Percentiles rank a stretch among this genome's conserved stretches.
These are phyloP conservation scores for Fopius arisanus DNA, from an alignment of 1,140 invertebrate species.

Conservation along the genomic window DNA sequence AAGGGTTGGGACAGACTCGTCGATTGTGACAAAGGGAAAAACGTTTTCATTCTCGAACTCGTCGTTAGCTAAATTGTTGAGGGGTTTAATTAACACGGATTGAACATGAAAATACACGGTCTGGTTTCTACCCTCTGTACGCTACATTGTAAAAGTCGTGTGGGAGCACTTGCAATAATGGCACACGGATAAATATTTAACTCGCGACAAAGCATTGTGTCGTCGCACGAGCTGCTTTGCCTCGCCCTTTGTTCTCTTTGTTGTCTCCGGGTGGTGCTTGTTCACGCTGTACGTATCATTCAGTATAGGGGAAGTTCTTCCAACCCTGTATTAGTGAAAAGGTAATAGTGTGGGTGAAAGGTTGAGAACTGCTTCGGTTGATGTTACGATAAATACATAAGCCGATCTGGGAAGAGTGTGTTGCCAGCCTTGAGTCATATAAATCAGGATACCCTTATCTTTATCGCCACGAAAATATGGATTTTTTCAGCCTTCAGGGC, in stretches of 20 bases:
- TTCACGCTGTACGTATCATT: slow-evolving; percentile 26
- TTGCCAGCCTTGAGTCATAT: neutral
- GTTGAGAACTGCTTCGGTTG: neutral
- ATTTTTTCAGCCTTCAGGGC: no score
- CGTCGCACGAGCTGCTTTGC: neutral
- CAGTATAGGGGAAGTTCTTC: neutral
- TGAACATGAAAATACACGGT: neutral
- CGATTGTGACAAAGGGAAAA: neutral
- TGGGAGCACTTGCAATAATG: slow-evolving; percentile 20
- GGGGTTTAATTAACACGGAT: slow-evolving; percentile 3
- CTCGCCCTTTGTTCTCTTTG: slow-evolving; percentile 25
- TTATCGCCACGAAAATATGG: neutral
- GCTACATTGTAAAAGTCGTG: slow-evolving; percentile 7
- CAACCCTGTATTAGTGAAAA: neutral
- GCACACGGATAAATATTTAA: slow-evolving; percentile 22
- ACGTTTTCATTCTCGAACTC: neutral
- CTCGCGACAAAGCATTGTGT: slow-evolving; percentile 23
- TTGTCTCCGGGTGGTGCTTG: slow-evolving; percentile 13
- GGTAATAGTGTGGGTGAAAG: neutral
- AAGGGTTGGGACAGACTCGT: no score
- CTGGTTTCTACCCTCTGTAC: neutral
- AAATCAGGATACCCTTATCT: neutral
- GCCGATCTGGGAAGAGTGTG: neutral
- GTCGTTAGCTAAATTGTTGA: slow-evolving; percentile 1
- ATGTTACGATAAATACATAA: slow-evolving; percentile 6